Evolutionary conservation across 2,113 vertebrate genomes (phyloP).

Genomic region (Elachura formosa): DNA sequence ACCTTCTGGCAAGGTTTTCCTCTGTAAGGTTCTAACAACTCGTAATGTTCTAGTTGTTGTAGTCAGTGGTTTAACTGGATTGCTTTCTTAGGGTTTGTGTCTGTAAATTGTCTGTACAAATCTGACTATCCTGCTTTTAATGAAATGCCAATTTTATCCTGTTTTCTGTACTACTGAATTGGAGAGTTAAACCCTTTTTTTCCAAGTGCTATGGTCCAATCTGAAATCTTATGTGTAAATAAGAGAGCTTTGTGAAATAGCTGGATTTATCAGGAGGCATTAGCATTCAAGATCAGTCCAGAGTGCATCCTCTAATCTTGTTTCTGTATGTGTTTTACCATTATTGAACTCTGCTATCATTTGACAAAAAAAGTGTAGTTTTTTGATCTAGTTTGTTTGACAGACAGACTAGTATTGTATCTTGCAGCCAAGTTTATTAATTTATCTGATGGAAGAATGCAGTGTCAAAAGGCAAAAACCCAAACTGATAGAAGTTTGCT

Average conservation of each 20-base stretch:
- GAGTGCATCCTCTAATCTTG: neutral
- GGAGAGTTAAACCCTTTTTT: neutral
- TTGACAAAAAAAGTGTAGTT: neutral
- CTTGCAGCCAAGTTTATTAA: neutral
- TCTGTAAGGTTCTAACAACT: neutral
- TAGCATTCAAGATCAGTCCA: neutral
- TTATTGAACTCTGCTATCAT: neutral
- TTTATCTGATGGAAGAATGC: neutral
- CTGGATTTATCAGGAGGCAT: neutral
- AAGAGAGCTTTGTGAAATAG: neutral
- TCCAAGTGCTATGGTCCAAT: neutral
- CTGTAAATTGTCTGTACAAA: neutral
- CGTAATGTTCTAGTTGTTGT: neutral
- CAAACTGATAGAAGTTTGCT: neutral
- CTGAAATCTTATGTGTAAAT: neutral
- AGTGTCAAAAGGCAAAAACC: neutral
- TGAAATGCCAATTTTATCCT: neutral
- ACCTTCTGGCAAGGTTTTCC: neutral
- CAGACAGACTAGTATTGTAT: neutral
- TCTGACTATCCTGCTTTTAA: neutral
- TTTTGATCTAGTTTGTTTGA: neutral
- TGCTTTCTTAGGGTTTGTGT: neutral
- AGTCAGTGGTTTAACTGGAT: neutral
- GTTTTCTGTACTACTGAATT: neutral
- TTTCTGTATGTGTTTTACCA: neutral